These are phyloP conservation scores for Prionace glauca DNA, from an alignment of 2,797 vertebrate species.

Conservation along the genomic window DNA sequence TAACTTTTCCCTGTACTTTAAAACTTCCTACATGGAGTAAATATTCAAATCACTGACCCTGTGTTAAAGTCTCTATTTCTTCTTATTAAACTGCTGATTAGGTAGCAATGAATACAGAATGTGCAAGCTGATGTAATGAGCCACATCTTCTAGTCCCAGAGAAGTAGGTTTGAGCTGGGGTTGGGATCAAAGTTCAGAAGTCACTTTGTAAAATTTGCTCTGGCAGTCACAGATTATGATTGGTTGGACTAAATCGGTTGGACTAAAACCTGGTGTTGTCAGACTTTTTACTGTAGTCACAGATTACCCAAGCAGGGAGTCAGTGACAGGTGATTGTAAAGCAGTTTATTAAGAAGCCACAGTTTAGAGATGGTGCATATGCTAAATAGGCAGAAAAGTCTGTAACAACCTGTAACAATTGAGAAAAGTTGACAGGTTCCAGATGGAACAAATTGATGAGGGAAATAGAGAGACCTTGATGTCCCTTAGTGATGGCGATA, in stretches of 20 bases:
- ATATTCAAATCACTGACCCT: neutral
- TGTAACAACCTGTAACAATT: neutral
- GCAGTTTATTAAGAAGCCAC: too few species aligned
- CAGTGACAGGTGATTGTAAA: neutral
- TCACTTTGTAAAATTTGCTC: neutral
- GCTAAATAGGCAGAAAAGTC: too few species aligned
- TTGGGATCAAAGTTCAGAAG: neutral
- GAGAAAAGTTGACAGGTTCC: neutral
- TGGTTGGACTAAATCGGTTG: too few species aligned
- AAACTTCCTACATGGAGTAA: neutral
- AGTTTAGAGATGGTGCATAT: neutral
- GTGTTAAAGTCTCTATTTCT: neutral
- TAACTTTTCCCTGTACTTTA: neutral
- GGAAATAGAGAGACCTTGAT: neutral
- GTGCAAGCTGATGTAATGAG: neutral
- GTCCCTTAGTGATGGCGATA: too few species aligned
- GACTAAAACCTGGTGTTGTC: too few species aligned
- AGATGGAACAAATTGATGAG: neutral
- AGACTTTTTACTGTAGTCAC: too few species aligned
- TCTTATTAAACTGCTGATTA: neutral
- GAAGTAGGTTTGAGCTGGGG: neutral
- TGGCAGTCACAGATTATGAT: neutral
- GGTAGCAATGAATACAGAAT: neutral
- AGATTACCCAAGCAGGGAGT: neutral
- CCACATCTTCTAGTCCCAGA: neutral